Evolutionary conservation across 2,888 invertebrate genomes (phyloP).

Genomic region (Pecten maximus): DNA sequence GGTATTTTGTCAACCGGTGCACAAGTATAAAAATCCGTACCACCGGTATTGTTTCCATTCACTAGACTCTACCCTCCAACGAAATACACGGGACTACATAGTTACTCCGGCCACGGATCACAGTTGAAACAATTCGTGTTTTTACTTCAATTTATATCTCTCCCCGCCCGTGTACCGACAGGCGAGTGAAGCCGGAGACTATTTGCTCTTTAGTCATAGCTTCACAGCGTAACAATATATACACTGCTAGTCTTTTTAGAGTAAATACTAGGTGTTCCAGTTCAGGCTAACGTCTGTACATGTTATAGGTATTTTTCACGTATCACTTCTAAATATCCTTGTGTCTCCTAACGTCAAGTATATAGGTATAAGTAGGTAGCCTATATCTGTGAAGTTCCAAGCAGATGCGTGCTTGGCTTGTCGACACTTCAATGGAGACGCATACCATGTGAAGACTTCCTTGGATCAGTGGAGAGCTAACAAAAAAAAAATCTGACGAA

Average conservation of each 20-base stretch:
- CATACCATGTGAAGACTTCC: not conserved
- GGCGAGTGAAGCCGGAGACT: not conserved
- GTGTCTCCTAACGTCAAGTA: not conserved
- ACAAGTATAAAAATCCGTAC: conserved; percentile 19
- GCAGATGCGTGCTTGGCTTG: not conserved
- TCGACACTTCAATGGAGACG: not conserved
- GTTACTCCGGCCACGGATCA: not conserved
- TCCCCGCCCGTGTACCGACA: not conserved
- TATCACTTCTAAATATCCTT: conserved; percentile 15
- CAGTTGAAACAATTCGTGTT: not conserved
- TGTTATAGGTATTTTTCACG: not conserved
- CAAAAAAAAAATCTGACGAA: not conserved
- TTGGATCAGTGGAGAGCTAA: not conserved
- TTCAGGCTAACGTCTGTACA: not conserved
- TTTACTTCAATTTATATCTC: conserved; percentile 11
- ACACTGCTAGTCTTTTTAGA: not conserved
- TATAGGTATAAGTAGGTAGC: not conserved
- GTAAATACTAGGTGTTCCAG: not conserved
- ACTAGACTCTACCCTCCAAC: not conserved
- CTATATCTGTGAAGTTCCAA: conserved; percentile 6
- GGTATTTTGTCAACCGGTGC: conserved; percentile 9
- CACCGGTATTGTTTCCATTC: conserved; percentile 26
- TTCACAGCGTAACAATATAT: not conserved
- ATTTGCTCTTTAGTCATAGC: conserved; percentile 9
- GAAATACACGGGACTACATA: not conserved